Percentiles rank a stretch among this genome's conserved stretches.
These are phyloP conservation scores for Grallaria varia DNA, from an alignment of 2,113 vertebrate genomes.

Conservation along the genomic window DNA sequence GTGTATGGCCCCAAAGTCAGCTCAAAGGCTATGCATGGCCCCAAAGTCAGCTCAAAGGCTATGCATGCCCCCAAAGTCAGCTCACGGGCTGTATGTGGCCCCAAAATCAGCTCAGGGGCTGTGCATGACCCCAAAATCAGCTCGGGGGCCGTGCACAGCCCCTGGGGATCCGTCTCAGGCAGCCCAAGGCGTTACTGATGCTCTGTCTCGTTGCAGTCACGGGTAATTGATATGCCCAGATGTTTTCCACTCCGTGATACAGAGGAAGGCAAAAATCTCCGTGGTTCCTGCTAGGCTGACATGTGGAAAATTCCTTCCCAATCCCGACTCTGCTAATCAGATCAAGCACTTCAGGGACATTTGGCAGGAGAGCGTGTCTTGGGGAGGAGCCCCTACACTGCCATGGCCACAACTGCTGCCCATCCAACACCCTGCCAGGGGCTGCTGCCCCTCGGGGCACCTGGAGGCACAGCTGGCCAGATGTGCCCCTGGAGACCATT, in stretches of 20 bases:
- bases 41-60: not conserved
- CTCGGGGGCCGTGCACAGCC: not conserved
- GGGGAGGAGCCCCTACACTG: not conserved
- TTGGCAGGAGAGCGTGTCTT: fast-evolving
- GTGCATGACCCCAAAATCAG: not conserved
- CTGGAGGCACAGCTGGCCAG: conserved; percentile 32
- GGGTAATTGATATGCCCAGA: conserved; percentile 17
- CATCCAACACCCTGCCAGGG: not conserved
- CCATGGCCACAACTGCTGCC: fast-evolving
- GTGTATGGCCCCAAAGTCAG: not conserved
- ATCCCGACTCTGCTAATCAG: not conserved
- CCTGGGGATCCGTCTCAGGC: not conserved
- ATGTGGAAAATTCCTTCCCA: conserved; percentile 33
- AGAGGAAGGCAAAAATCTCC: not conserved
- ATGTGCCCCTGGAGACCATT: fast-evolving
- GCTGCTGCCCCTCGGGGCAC: not conserved
- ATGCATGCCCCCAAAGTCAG: too few relatives aligned
- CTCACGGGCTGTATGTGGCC: too few relatives aligned
- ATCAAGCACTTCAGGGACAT: not conserved
- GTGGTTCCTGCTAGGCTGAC: not conserved
- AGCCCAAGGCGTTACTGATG: not conserved
- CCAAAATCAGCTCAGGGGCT: not conserved
- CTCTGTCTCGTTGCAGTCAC: not conserved
- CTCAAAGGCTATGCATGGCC: not conserved
- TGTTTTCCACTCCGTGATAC: not conserved